These are phyloP conservation scores for Tetramorium alpestre DNA, from an alignment of 1,140 invertebrate genomes.

Conservation along the genomic window DNA sequence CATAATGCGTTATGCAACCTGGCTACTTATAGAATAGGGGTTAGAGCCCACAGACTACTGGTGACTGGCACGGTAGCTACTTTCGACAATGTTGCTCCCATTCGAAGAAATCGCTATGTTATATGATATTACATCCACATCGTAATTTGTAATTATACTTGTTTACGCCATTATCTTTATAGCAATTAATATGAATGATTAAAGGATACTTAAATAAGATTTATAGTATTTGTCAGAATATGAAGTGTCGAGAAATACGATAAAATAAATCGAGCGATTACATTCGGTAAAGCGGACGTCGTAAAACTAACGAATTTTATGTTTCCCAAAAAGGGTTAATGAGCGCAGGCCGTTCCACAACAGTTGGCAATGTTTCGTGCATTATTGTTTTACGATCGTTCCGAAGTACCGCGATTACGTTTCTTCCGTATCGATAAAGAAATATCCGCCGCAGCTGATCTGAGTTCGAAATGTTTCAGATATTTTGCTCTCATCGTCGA, in stretches of 20 bases:
- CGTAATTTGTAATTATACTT: background rate
- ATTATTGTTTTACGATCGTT: slow-evolving; percentile 49
- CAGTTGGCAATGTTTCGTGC: slow-evolving; percentile 14
- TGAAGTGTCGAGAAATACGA: background rate
- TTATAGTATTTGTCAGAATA: background rate
- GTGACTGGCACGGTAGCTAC: slow-evolving; percentile 26
- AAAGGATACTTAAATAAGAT: background rate
- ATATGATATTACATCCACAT: background rate
- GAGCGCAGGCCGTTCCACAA: background rate
- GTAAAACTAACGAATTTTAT: slow-evolving; percentile 35
- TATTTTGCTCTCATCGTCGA: background rate
- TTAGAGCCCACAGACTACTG: background rate
- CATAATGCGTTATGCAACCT: slow-evolving; percentile 26
- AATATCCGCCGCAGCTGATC: background rate
- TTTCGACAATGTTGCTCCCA: slow-evolving; percentile 22
- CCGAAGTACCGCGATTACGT: background rate
- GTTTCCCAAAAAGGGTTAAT: slow-evolving; percentile 19
- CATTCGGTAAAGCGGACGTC: slow-evolving; percentile 10
- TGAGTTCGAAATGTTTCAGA: background rate
- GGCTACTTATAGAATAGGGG: slow-evolving; percentile 22
- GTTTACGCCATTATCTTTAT: background rate
- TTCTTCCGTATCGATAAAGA: background rate
- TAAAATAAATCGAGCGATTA: background rate
- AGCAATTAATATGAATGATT: background rate
- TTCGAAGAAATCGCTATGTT: background rate